These are phyloP conservation scores for Sebastes glaucus DNA, from an alignment of 2,797 vertebrate species.

Conservation along the genomic window DNA sequence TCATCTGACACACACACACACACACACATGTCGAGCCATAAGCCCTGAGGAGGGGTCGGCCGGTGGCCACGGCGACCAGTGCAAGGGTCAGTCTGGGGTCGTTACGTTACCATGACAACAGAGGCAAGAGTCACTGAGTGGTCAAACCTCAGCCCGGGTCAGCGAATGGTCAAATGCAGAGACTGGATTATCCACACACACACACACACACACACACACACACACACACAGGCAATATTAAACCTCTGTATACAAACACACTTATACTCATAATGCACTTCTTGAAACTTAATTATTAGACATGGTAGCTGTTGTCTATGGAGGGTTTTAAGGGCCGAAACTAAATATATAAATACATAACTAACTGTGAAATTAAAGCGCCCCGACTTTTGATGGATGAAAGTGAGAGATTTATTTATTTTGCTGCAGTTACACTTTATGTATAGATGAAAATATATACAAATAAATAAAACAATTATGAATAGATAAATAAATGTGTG, in stretches of 20 bases:
- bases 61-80: slow-evolving; percentile 27
- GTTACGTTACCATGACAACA: slow-evolving; percentile 41
- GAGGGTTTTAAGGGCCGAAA: neutral
- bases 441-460: neutral
- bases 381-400: neutral
- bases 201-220: neutral
- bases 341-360: neutral
- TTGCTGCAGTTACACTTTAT: neutral
- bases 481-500: too few relatives aligned
- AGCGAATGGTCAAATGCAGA: slow-evolving; percentile 51
- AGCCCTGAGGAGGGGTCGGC: slow-evolving; percentile 45
- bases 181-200: neutral
- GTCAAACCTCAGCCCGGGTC: slow-evolving; percentile 49
- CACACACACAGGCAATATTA: neutral
- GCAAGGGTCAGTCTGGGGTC: slow-evolving; percentile 63
- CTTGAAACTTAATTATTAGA: neutral
- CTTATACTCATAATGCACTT: neutral
- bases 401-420: neutral
- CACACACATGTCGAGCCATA: neutral
- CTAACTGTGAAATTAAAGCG: neutral
- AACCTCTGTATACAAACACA: neutral
- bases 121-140: slow-evolving; percentile 47
- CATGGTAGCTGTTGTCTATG: neutral
- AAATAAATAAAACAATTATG: too few relatives aligned
- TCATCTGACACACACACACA: slow-evolving; percentile 14